Evolutionary conservation across 1,140 invertebrate species (phyloP), one percentile per base, ranked within the genome.

Genomic region (Cherax quadricarinatus): DNA sequence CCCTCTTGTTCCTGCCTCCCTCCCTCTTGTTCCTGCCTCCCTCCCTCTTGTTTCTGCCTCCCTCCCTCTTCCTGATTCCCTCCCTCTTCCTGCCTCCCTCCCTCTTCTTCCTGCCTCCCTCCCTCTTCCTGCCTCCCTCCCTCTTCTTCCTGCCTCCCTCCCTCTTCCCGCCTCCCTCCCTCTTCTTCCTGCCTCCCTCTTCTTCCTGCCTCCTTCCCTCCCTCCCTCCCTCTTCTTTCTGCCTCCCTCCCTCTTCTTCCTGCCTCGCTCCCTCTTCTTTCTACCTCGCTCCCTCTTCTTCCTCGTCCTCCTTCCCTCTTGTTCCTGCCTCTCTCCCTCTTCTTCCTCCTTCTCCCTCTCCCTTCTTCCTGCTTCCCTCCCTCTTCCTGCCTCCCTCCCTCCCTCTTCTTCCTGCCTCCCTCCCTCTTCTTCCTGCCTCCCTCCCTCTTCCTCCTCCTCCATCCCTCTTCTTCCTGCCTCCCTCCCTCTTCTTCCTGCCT

Each of bases 241-340:
- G 7, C 14, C 6, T 16, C 80, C 51, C 49, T 53, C 79, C 48
- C 79, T 80, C 79, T 81, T 48, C 49, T 48, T 81, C 79, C 51
- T 48, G 41, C 79, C 51, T 48, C 49, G 48, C 51, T 51, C 21
- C 51, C 16, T 51, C 57, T 18, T 51, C 51, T 83, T 53, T 18
- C 57, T 57, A n/a, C 30, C n/a, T 78, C n/a, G n/a, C 81, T 57
- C 81, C 53, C 14, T 57, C 81, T 83, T n/a, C 49, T 12, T n/a
- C n/a, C n/a, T n/a, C n/a, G n/a, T 41, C 57, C 81, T 53, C 10
- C 81, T 49, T 83, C 30, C 81, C 81, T 83, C 53, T 60, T 41
- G 0, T 41, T 41, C 30, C 30, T 41, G 30, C 30, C 30, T 41
- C 30, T 2, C 30, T 41, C 30, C 30, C 30, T 41, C 30, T 41